A percentile compares a stretch with the other conserved stretches of the same genome.
Conservation (phyloP, 1,140 invertebrate species). For the Eumeta japonica region DNA sequence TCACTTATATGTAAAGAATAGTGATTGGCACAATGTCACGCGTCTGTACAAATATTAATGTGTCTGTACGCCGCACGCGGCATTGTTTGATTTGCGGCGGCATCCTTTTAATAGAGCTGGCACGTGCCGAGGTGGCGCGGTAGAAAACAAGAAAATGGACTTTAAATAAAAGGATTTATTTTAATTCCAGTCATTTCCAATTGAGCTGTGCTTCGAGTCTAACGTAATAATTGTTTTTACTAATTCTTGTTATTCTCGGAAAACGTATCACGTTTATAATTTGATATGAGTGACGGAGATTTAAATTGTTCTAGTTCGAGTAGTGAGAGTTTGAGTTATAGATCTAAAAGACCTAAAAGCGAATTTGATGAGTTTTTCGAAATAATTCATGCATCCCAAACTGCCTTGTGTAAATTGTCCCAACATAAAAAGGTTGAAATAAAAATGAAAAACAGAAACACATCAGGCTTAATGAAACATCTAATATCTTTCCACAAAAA, state of each 20-base stretch:
- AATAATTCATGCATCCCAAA: too few species aligned
- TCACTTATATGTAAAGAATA: too few species aligned
- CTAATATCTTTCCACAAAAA: constrained; percentile 5
- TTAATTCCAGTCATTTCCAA: too few species aligned
- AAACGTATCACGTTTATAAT: constrained; percentile 3
- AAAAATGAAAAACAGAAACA: constrained; percentile 5
- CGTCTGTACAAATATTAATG: too few species aligned
- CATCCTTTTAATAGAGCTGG: too few species aligned
- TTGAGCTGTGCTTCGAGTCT: constrained; percentile 5
- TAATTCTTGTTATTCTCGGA: constrained; percentile 2
- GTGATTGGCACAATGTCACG: too few species aligned
- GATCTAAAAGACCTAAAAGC: constrained; percentile 5
- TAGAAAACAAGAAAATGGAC: constrained; percentile 2
- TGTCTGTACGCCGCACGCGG: too few species aligned
- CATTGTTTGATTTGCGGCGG: too few species aligned
- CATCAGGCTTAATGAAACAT: constrained; percentile 5
- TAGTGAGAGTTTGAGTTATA: constrained; percentile 2
- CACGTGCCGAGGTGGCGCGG: too few species aligned
- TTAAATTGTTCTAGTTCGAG: constrained; percentile 3
- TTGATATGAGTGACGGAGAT: constrained; percentile 4
- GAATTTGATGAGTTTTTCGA: constrained; percentile 3
- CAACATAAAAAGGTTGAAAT: too few species aligned
- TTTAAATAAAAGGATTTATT: constrained; percentile 5
- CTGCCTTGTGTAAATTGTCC: constrained; percentile 4
- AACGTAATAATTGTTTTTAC: constrained; percentile 3